Conservation (phyloP, 2,888 invertebrate species). For the Dolichopus griseipennis region DNA sequence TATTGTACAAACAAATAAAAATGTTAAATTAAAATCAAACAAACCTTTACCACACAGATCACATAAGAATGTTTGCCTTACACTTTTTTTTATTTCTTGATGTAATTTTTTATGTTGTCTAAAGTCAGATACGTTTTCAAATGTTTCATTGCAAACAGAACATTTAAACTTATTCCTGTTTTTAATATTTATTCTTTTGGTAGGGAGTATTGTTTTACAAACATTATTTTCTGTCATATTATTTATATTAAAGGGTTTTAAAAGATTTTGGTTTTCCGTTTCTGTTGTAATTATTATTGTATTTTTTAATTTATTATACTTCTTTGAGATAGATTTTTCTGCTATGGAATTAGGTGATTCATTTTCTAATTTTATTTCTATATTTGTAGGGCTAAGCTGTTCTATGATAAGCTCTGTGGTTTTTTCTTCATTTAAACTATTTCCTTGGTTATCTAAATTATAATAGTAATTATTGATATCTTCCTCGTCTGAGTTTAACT, state of each 20-base stretch:
- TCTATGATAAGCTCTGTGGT: not conserved
- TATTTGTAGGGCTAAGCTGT: not conserved
- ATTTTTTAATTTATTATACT: not conserved
- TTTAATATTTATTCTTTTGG: not conserved
- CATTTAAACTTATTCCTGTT: not conserved
- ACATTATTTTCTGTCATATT: too few relatives aligned
- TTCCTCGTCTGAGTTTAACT: not conserved
- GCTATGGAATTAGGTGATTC: not conserved
- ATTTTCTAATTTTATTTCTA: not conserved
- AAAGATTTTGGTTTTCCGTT: too few relatives aligned
- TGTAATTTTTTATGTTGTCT: not conserved
- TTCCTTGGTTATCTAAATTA: not conserved
- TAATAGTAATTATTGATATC: not conserved
- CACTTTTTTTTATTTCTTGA: not conserved
- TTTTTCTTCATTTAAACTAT: not conserved
- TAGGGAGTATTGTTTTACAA: not conserved
- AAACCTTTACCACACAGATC: constrained; percentile 6
- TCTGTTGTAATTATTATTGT: not conserved
- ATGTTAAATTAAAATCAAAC: not conserved
- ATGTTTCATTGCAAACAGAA: not conserved
- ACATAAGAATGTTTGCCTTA: not conserved
- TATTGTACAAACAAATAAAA: not conserved
- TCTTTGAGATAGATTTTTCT: not conserved
- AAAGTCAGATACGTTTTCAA: not conserved
- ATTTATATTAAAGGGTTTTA: too few relatives aligned